phyloP scores from a whole-genome alignment of 2,888 invertebrate genomes.

The Microctonus hyperodae region DNA sequence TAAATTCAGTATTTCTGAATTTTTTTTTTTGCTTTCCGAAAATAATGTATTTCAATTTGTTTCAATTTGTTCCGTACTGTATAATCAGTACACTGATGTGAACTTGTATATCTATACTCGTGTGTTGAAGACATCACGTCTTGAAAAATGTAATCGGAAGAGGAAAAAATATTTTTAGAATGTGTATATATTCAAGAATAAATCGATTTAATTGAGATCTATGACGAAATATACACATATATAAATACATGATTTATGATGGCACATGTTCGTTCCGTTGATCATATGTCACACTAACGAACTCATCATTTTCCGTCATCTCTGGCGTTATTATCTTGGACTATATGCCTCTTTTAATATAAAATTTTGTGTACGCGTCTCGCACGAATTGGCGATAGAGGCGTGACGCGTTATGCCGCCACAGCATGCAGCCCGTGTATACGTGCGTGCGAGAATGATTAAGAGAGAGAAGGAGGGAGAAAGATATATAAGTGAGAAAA shows the following conservation, averaged over 20 bases:
- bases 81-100: too few relatives aligned
- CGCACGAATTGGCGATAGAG: slow-evolving; percentile 18
- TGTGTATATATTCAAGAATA: neutral
- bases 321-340: neutral
- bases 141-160: too few relatives aligned
- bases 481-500: neutral
- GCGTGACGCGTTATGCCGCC: slow-evolving; percentile 22
- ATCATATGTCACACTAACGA: neutral
- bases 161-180: neutral
- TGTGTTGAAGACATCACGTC: too few relatives aligned
- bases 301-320: neutral
- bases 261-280: neutral
- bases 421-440: neutral
- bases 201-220: neutral
- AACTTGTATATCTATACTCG: too few relatives aligned
- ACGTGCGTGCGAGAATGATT: slow-evolving; percentile 2
- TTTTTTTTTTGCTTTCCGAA: neutral
- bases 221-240: neutral
- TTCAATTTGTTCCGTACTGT: too few relatives aligned
- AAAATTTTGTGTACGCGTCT: slow-evolving; percentile 7
- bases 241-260: neutral
- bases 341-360: neutral
- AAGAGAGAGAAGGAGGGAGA: neutral
- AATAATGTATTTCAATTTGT: too few relatives aligned
- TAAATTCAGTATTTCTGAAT: too few relatives aligned